A percentile compares a stretch with the other conserved stretches of the same genome.
phyloP scores from a whole-genome alignment of 2,113 vertebrate genomes.

The Vireo altiloquus region DNA sequence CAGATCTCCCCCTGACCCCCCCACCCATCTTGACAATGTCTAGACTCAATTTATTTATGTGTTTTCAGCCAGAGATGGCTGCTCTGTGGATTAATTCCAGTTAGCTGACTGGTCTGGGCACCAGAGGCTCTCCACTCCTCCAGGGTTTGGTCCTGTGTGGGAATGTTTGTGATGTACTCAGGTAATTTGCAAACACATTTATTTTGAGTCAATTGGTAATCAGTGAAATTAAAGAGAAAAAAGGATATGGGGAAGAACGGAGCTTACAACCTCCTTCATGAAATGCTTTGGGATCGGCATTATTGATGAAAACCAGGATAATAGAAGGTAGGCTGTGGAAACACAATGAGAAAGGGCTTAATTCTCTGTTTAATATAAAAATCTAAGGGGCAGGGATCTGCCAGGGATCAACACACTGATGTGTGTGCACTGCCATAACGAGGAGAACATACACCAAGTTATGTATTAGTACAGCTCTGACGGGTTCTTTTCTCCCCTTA shows the following conservation, averaged over 20 bases:
- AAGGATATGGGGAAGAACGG: neutral
- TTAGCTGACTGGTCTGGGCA: neutral
- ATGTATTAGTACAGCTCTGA: neutral
- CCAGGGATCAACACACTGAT: neutral
- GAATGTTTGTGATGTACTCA: neutral
- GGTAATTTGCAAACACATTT: neutral
- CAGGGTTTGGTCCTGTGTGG: neutral
- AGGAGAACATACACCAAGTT: neutral
- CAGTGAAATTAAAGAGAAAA: neutral
- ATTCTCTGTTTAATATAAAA: neutral
- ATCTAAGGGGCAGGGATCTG: neutral
- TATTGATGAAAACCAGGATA: neutral
- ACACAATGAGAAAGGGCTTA: neutral
- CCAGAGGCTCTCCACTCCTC: neutral
- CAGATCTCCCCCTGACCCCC: neutral
- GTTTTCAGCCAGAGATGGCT: neutral
- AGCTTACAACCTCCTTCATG: neutral
- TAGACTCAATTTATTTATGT: neutral
- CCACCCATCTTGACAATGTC: neutral
- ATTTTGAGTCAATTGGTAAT: neutral
- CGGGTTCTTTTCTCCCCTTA: neutral
- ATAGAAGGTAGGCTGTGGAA: neutral
- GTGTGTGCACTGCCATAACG: neutral
- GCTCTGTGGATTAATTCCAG: neutral
- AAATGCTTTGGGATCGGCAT: neutral